Conservation (phyloP, 2,113 vertebrate species). For the Callorhinus ursinus region DNA sequence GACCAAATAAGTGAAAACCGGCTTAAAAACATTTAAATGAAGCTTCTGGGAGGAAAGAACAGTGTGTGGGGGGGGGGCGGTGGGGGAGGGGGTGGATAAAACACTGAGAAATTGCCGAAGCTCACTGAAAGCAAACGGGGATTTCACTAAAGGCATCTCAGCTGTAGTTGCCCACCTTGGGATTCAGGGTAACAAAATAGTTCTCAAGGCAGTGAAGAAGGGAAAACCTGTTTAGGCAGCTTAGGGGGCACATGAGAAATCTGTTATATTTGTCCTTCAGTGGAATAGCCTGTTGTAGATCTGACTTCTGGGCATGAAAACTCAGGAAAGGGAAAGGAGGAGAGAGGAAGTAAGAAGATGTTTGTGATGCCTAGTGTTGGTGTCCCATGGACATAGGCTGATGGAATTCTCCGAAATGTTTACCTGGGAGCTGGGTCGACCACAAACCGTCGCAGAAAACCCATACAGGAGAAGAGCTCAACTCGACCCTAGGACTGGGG, state of each 20-base stretch:
- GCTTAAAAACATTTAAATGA: background rate
- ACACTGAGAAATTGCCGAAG: background rate
- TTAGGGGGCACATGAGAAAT: background rate
- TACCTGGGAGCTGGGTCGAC: background rate
- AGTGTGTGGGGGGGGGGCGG: background rate
- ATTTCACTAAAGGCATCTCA: background rate
- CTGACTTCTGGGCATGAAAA: background rate
- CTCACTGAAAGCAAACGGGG: background rate
- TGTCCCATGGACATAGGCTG: background rate
- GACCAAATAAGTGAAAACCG: conserved; percentile 40
- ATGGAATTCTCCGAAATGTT: background rate
- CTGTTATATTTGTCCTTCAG: background rate
- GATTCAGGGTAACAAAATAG: background rate
- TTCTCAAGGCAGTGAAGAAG: background rate
- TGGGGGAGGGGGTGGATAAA: background rate
- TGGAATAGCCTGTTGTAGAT: background rate
- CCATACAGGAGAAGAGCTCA: background rate
- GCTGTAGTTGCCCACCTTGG: background rate
- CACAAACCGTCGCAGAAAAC: background rate
- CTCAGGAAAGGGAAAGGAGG: background rate
- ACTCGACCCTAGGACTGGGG: background rate
- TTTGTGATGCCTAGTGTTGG: accelerated
- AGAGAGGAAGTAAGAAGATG: background rate
- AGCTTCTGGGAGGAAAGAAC: conserved; percentile 22
- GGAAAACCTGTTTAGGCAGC: background rate